phyloP scores from a whole-genome alignment of 2,888 invertebrate species.

The Xestobium rufovillosum region DNA sequence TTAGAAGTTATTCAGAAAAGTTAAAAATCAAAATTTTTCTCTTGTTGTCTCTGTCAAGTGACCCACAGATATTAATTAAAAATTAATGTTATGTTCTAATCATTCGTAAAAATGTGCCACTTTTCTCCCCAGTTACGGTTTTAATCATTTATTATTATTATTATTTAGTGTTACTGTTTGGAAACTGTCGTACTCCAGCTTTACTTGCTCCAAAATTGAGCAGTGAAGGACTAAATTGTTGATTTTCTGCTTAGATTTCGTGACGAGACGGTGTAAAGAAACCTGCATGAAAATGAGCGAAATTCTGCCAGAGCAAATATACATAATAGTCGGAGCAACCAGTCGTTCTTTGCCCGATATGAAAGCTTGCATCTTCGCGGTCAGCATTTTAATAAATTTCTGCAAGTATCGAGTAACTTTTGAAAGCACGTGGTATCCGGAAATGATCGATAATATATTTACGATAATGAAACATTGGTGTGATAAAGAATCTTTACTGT shows the following conservation, averaged over 20 bases:
- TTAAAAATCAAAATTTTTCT: no score
- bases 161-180: no score
- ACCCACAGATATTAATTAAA: no score
- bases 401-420: slow-evolving; percentile 55
- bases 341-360: slow-evolving; percentile 57
- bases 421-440: slow-evolving; percentile 53
- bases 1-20: no score
- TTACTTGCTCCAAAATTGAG: background rate
- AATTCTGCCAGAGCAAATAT: slow-evolving; percentile 38
- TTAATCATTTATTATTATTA: no score
- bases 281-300: slow-evolving; percentile 36
- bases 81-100: no score
- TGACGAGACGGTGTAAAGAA: slow-evolving; percentile 38
- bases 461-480: slow-evolving; percentile 61
- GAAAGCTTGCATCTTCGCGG: slow-evolving; percentile 47
- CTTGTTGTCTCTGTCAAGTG: no score
- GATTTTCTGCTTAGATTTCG: slow-evolving; percentile 36
- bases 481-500: slow-evolving; percentile 56
- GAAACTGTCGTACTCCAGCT: background rate
- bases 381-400: slow-evolving; percentile 58
- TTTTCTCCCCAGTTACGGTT: no score
- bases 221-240: no score
- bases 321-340: slow-evolving; percentile 36
- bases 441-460: slow-evolving; percentile 53
- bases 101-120: no score